Percentiles rank a stretch among this genome's conserved stretches.
These are phyloP conservation scores for Takifugu ocellatus DNA, from an alignment of 2,797 vertebrate species.

Conservation along the genomic window DNA sequence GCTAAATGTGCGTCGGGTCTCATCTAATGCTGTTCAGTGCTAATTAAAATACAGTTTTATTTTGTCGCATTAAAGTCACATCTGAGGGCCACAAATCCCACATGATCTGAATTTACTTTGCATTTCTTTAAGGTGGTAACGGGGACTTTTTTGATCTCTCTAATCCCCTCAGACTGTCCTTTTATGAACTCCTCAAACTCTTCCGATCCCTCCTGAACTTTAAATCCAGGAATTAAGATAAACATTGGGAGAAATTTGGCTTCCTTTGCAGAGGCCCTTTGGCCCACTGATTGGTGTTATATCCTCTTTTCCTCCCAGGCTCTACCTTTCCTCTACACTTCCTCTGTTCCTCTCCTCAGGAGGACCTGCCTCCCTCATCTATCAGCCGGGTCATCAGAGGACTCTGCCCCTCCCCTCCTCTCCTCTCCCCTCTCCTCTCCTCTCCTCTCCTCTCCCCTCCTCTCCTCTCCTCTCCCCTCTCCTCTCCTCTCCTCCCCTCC, in stretches of 20 bases:
- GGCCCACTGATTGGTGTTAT: constrained; percentile 29
- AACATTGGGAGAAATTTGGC: constrained; percentile 37
- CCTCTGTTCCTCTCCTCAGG: background rate
- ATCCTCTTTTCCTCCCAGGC: constrained; percentile 26
- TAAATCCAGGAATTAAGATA: constrained; percentile 55
- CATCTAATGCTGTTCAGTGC: background rate
- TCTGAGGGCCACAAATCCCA: constrained; percentile 5
- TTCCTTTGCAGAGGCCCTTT: constrained; percentile 18
- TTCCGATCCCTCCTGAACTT: constrained; percentile 26
- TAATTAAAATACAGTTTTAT: background rate
- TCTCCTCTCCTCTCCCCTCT: constrained; percentile 5
- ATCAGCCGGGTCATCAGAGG: background rate
- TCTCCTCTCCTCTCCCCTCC: background rate
- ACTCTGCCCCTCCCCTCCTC: background rate
- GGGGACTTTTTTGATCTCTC: constrained; percentile 30
- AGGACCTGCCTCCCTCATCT: no score
- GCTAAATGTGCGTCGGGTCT: background rate
- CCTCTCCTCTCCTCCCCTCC: constrained; percentile 32
- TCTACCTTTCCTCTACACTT: constrained; percentile 31
- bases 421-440: no score
- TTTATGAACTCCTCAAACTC: constrained; percentile 39
- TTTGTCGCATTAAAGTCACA: constrained; percentile 10
- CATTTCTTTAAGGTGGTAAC: constrained; percentile 31
- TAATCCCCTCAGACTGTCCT: constrained; percentile 52
- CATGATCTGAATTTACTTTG: constrained; percentile 28